Evolutionary conservation across 1,140 invertebrate species (phyloP).

Genomic region (Brachionus plicatilis): DNA sequence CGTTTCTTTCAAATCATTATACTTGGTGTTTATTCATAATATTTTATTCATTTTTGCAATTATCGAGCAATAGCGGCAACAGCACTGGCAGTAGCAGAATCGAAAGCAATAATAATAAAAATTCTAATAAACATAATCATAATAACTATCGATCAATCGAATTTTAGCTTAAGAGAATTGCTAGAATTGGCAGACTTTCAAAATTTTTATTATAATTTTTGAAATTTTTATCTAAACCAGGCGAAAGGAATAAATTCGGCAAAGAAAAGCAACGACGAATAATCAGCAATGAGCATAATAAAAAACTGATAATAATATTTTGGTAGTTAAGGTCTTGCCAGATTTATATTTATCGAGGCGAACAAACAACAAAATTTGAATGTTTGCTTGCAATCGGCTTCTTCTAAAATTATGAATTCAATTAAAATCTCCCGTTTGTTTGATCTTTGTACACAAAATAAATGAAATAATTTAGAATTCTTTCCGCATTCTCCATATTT

Average conservation of each 20-base stretch:
- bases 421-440: background rate
- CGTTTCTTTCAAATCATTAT: constrained; percentile 1
- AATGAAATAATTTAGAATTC: background rate
- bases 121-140: constrained; percentile 12
- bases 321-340: background rate
- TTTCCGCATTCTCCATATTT: constrained; percentile 37
- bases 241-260: background rate
- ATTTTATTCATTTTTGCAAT: constrained; percentile 29
- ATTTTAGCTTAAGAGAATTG: background rate
- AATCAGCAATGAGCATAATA: background rate
- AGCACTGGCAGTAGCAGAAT: background rate
- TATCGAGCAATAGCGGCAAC: background rate
- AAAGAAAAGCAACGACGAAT: background rate
- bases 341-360: background rate
- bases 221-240: background rate
- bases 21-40: constrained; percentile 38
- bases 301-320: constrained; percentile 27
- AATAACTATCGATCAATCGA: constrained; percentile 32
- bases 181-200: background rate
- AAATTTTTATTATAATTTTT: constrained; percentile 8
- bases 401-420: constrained; percentile 3
- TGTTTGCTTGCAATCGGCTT: background rate
- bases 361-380: background rate
- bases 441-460: background rate
- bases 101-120: constrained; percentile 11